Percentiles rank a stretch among this genome's conserved stretches.
Conservation (phyloP, 1,140 invertebrate species). For the Drosophila obscura region DNA sequence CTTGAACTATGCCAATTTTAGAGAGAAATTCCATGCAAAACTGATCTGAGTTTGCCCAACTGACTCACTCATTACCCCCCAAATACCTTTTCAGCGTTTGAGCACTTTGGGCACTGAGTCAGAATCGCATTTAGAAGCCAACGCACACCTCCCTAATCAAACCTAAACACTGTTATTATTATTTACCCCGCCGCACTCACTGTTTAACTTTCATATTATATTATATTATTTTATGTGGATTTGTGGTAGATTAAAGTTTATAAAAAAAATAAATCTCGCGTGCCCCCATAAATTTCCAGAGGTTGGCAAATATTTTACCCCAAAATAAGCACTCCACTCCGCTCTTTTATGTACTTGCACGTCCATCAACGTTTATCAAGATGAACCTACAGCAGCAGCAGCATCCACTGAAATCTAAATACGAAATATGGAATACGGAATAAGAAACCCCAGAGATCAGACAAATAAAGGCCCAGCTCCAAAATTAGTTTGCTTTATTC, state of each 20-base stretch:
- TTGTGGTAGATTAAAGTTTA: not conserved
- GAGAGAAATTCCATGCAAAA: too few species aligned
- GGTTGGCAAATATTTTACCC: conserved; percentile 43
- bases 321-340: conserved; percentile 6
- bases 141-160: conserved; percentile 16
- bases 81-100: too few species aligned
- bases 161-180: conserved; percentile 2
- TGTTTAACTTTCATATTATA: too few species aligned
- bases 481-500: conserved; percentile 23
- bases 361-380: conserved; percentile 39
- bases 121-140: conserved; percentile 10
- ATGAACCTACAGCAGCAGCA: conserved; percentile 31
- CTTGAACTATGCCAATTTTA: too few species aligned
- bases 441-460: not conserved
- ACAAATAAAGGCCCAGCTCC: not conserved
- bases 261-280: conserved; percentile 32
- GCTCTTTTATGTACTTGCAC: conserved; percentile 45
- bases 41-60: too few species aligned
- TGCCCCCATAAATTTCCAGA: conserved; percentile 36
- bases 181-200: too few species aligned
- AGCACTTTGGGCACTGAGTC: conserved; percentile 15
- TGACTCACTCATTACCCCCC: too few species aligned
- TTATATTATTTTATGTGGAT: conserved; percentile 2
- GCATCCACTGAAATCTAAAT: conserved; percentile 24
- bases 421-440: not conserved